A percentile compares a stretch with the other conserved stretches of the same genome.
Evolutionary conservation across 2,888 invertebrate species (phyloP).

Genomic region (Acleris holmiana): DNA sequence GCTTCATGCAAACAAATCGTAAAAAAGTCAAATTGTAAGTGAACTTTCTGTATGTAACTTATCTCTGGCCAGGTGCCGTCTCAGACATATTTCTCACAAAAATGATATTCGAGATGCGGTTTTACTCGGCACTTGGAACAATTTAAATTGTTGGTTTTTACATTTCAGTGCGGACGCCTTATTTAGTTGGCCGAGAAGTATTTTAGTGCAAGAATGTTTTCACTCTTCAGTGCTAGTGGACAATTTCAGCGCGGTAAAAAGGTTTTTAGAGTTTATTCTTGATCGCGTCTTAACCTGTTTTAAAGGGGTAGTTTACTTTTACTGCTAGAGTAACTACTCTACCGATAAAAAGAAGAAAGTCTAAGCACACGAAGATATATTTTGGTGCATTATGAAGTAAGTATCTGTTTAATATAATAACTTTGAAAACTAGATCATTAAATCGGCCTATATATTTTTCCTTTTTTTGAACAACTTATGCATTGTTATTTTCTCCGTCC

Average conservation of each 20-base stretch:
- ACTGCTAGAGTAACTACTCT: too few species aligned
- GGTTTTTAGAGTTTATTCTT: background rate
- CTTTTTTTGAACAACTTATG: too few species aligned
- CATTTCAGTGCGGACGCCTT: constrained; percentile 10
- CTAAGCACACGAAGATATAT: too few species aligned
- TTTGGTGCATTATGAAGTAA: too few species aligned
- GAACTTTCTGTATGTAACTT: background rate
- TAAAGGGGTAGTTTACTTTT: too few species aligned
- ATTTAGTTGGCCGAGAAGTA: constrained; percentile 15
- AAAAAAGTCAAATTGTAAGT: background rate
- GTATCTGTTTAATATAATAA: too few species aligned
- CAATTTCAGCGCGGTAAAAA: background rate
- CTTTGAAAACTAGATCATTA: too few species aligned
- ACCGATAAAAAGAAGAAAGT: too few species aligned
- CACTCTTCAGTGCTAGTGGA: background rate
- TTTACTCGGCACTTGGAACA: constrained; percentile 19
- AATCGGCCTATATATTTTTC: too few species aligned
- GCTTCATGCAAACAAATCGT: too few species aligned
- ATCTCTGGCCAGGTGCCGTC: constrained; percentile 1
- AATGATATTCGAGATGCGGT: constrained; percentile 15
- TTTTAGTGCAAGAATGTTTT: constrained; percentile 8
- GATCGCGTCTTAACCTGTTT: too few species aligned
- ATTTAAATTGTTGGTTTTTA: constrained; percentile 29
- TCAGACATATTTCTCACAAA: constrained; percentile 16
- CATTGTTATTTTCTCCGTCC: too few species aligned